Evolutionary conservation across 1,140 invertebrate genomes (phyloP).

Genomic region (Ridgeia piscesae): DNA sequence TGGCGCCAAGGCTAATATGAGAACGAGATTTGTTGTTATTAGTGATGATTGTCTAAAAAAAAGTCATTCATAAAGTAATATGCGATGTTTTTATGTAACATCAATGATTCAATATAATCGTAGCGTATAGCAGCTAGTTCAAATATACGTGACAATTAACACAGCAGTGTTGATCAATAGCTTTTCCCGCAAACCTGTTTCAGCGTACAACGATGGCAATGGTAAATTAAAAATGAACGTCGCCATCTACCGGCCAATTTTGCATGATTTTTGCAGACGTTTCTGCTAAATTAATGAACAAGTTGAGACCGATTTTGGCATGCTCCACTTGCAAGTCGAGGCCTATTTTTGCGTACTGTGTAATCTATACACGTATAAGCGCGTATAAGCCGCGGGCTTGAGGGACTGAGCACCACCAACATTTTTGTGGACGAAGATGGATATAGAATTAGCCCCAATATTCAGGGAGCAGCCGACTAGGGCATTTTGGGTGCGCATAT

Average conservation of each 20-base stretch:
- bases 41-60: not conserved
- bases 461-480: too few relatives aligned
- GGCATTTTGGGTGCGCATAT: too few relatives aligned
- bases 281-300: not conserved
- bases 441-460: too few relatives aligned
- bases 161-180: not conserved
- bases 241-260: not conserved
- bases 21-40: constrained; percentile 1
- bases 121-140: not conserved
- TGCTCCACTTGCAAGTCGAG: not conserved
- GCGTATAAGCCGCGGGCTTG: too few relatives aligned
- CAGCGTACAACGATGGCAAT: not conserved
- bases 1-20: not conserved
- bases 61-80: not conserved
- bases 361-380: not conserved
- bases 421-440: too few relatives aligned
- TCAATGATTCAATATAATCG: not conserved
- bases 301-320: not conserved
- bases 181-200: not conserved
- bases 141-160: not conserved
- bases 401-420: too few relatives aligned
- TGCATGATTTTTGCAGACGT: not conserved
- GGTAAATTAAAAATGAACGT: not conserved
- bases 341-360: not conserved
- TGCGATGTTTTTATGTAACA: not conserved